Base-by-base conservation (phyloP, 2,888 invertebrate species). In the Nomada ferruginata region DNA sequence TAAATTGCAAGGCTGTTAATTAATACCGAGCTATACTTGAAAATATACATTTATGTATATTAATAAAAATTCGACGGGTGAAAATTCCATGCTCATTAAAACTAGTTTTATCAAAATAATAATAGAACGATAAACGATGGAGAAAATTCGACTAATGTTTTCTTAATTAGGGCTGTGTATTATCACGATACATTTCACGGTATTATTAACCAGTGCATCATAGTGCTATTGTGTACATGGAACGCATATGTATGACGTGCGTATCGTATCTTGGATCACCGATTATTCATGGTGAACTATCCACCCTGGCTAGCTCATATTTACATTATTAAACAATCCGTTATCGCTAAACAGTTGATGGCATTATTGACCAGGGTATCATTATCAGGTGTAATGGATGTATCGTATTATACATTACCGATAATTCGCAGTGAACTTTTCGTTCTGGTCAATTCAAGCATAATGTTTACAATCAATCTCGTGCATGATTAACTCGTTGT, bases 321-420 rank as follows among this genome's bases (percentile, higher is more conserved):
- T 59, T 59, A 26, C 47, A 29, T 70, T 70, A 70, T 70, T 70
- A 59, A 59, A 70, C 69, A 59, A 20, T 44, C n/a, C 13, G 13
- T 44, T 69, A 69, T 68, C 68, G 44, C 55, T 57, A 44, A 55
- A 18, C 53, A 68, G 55, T 42, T 55, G 55, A 55, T 18, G 55
- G 44, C 23, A 69, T 59, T 47, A 70, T 26, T 59, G 59, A 60
- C 20, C 5, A 2, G 15, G 20, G 2, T 50, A 59, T 60, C 47
- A 47, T 59, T 70, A 70, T 2, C 20, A 68, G 23, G n/a, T 55
- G 18, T 23, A 42, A 68, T 3, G 47, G n/a, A 47, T 26, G 20
- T 29, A 29, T 59, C n/a, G 23, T 11, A 18, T 57, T 23, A 57
- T 47, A 13, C n/a, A 15, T 69, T 44, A 44, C 9, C 26, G 2